Evolutionary conservation across 2,113 vertebrate genomes (phyloP), one percentile per base, ranked within the genome.

Genomic region (Lepisosteus oculatus): DNA sequence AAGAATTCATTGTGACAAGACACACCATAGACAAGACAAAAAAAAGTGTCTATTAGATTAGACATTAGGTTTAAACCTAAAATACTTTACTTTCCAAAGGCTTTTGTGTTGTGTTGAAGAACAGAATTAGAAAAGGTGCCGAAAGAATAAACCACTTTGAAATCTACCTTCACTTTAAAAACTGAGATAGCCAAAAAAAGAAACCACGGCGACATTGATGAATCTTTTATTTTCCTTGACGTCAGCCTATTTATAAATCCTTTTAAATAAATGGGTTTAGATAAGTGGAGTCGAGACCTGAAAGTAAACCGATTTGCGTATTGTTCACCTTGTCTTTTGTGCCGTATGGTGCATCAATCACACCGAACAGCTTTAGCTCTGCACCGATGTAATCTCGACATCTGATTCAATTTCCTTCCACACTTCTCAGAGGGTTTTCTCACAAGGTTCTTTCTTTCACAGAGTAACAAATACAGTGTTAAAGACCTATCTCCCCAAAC

Each of bases 321-420:
- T 71, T 65, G 41, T 71, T 72, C 41, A 15, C 44, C 41, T 8
- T 8, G 17, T 55, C 43, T 47, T 65, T 15, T 41, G 54, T 14
- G 67, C 6, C 55, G 6, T 55, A 45, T 4, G 43, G 61, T 3
- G 14, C 42, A 44, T 55, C 54, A 45, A 14, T 29, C 42, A 42
- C 59, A 71, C 44, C 62, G 54, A 51, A 17, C 54, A 66, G 51
- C 4, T 7, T 43, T 63, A 56, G 14, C 42, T 57, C 51, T 44
- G 15, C 12, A 14, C 57, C 29, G 29, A 69, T 42, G 29, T 29
- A 29, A 29, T 29, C 12, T 3, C 42, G 43, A 42, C 17, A 56
- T 43, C 43, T 4, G 2, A 41, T 45, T 41, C 55, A 72, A 65
- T 72, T 72, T 72, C 47, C 44, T 17, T 54, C 41, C 63, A 66